Base-by-base conservation (phyloP, 1,140 invertebrate species). In the Leptopilina boulardi region DNA sequence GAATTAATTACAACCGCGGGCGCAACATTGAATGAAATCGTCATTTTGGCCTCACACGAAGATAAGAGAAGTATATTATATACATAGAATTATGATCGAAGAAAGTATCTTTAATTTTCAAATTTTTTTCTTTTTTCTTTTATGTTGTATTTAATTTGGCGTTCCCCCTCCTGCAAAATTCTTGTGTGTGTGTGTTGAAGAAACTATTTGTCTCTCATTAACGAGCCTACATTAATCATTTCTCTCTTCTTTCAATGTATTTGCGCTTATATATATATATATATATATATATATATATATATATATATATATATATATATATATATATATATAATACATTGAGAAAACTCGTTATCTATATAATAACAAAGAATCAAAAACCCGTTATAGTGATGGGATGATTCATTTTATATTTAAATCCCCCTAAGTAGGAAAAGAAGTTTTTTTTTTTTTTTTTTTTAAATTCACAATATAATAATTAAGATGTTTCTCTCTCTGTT, bases 141-240 rank as follows among this genome's bases (percentile, higher is more conserved):
- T 51, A 3, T 18, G n/a, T n/a, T n/a, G n/a, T n/a, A n/a, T 51
- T 51, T 51, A 15, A 47, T 3, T 30, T 30, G 26, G 26, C 10
- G 15, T 47, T 13, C 15, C 6, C 13, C 47, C 13, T 18, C n/a
- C n/a, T n/a, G n/a, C n/a, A n/a, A n/a, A n/a, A 3, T 47, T 15
- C 11, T 51, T 18, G 13, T 18, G 4, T 51, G 5, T 51, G 34
- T 18, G 2, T 8, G 18, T n/a, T 15, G n/a, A 51, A 51, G 47
- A 51, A 51, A 72, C 80, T 88, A 89, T 89, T 89, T 89, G 86
- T 86, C 89, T 88, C 88, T 90, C 87, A 89, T 90, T 91, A 90
- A 89, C 87, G 82, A 77, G 77, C 72, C 80, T 73, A 83, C 89
- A 90, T 90, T 89, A 90, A 90, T 91, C 89, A 87, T 87, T 74